Evolutionary conservation across 92 coral and sea anemone genomes (phyloP).

Genomic region (Epizoanthus scotinus): DNA sequence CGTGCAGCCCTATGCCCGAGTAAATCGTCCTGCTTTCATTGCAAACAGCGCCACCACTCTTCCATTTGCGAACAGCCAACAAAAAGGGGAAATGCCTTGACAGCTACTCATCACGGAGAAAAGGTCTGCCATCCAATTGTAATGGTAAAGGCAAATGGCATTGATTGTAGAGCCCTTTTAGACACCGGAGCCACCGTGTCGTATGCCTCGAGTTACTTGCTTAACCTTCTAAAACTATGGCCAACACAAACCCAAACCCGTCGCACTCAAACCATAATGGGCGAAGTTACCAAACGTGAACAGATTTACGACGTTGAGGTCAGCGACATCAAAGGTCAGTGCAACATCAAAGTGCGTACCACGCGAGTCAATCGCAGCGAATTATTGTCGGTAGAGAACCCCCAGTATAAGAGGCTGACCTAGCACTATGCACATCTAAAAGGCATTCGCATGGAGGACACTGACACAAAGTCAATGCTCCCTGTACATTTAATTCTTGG

Average conservation of each 20-base stretch:
- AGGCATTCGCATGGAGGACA: too few species aligned
- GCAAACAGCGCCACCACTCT: conserved; percentile 29
- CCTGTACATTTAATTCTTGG: too few species aligned
- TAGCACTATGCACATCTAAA: too few species aligned
- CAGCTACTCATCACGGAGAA: neutral
- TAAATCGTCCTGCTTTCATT: conserved; percentile 11
- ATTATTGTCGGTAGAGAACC: too few species aligned
- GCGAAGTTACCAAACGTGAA: too few species aligned
- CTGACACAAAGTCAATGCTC: too few species aligned
- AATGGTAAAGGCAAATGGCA: neutral
- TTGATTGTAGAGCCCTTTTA: conserved; percentile 6
- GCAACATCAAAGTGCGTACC: too few species aligned
- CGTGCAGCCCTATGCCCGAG: conserved; percentile 15
- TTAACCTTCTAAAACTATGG: conserved; percentile 33
- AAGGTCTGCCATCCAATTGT: neutral
- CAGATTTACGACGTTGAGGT: too few species aligned
- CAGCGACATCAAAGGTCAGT: too few species aligned
- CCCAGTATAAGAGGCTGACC: conserved; percentile 43
- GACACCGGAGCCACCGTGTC: conserved; percentile 10
- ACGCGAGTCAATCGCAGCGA: too few species aligned
- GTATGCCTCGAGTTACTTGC: neutral
- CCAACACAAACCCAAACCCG: conserved; percentile 52
- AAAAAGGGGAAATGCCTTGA: neutral
- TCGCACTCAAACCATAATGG: conserved; percentile 54
- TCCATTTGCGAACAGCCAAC: conserved; percentile 41